phyloP scores from a whole-genome alignment of 2,888 invertebrate species.

The Eledona agricola region DNA sequence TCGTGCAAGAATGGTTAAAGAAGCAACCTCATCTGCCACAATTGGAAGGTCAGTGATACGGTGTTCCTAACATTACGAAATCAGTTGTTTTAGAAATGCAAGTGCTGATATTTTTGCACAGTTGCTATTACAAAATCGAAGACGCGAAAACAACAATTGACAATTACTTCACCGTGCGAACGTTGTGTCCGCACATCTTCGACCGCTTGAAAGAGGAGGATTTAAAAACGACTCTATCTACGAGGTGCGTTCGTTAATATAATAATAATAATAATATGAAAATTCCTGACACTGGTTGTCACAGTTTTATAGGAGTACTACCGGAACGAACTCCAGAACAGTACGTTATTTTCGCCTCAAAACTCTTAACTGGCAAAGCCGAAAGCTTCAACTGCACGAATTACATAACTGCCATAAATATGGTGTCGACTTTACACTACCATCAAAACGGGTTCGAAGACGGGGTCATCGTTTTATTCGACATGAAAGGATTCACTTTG shows the following conservation, averaged over 20 bases:
- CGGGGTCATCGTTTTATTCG: not conserved
- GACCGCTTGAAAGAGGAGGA: not conserved
- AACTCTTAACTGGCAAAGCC: not conserved
- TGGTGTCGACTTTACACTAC: not conserved
- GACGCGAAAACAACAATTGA: not conserved
- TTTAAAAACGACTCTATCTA: not conserved
- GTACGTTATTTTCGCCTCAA: not conserved
- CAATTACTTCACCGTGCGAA: conserved; percentile 2
- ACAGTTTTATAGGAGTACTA: conserved; percentile 1
- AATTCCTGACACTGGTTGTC: not conserved
- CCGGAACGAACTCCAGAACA: not conserved
- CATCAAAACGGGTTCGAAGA: not conserved
- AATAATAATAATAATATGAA: too few species aligned
- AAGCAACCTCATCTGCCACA: conserved; percentile 5
- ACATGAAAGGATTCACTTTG: conserved; percentile 1
- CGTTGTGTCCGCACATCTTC: not conserved
- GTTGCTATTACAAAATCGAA: conserved; percentile 7
- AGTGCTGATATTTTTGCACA: not conserved
- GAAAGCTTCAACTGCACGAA: not conserved
- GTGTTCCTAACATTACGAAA: too few species aligned
- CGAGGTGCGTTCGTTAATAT: not conserved
- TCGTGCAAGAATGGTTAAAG: not conserved
- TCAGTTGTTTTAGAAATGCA: conserved; percentile 1
- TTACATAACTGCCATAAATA: not conserved
- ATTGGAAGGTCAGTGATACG: not conserved